Evolutionary conservation across 2,113 vertebrate genomes (phyloP).

Genomic region (Mustelus asterias): DNA sequence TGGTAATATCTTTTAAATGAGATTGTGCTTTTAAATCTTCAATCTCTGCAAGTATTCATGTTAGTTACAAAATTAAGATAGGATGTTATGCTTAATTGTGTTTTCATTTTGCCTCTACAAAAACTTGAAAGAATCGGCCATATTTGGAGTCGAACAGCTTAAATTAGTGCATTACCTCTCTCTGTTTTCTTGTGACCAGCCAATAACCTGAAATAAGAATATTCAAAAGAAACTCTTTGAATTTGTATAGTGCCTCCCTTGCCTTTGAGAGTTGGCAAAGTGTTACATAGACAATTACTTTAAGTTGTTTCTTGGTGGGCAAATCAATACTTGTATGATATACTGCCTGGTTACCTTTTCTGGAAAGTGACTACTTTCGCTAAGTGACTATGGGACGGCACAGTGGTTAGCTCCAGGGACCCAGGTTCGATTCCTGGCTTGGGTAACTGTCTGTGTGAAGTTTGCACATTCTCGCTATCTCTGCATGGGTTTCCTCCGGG

Average conservation of each 20-base stretch:
- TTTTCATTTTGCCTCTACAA: not conserved
- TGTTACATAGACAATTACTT: not conserved
- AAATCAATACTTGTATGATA: not conserved
- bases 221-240: not conserved
- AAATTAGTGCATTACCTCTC: not conserved
- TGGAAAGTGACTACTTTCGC: too few species aligned
- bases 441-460: too few species aligned
- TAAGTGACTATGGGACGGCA: too few species aligned
- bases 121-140: not conserved
- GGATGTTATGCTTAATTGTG: not conserved
- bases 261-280: not conserved
- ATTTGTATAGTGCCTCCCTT: not conserved
- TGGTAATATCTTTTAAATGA: not conserved
- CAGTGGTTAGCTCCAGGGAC: too few species aligned
- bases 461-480: too few species aligned
- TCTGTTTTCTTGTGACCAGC: not conserved
- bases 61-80: not conserved
- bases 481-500: too few species aligned
- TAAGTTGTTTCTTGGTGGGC: not conserved
- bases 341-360: too few species aligned
- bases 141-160: not conserved
- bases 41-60: not conserved
- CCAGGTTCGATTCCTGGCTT: too few species aligned
- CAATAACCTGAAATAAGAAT: not conserved
- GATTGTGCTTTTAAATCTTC: not conserved